Conservation (phyloP, 2,113 vertebrate species). For the Pomatostomus ruficeps region DNA sequence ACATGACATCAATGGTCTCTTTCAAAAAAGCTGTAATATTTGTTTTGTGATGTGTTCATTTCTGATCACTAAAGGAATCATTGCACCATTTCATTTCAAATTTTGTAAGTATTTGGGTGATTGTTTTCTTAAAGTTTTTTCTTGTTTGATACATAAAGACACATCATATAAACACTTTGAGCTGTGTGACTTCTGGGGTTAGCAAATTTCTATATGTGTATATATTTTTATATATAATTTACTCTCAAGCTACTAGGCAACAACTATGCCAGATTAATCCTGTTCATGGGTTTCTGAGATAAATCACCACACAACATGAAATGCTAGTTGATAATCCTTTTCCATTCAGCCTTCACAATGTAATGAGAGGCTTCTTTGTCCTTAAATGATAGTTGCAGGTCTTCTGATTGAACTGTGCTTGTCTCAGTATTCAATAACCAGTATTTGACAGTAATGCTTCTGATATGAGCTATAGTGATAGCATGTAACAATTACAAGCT, state of each 20-base stretch:
- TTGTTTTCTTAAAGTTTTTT: not conserved
- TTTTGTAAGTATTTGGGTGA: not conserved
- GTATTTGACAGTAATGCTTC: not conserved
- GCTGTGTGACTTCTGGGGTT: not conserved
- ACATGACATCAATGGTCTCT: not conserved
- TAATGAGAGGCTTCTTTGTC: not conserved
- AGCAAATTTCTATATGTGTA: not conserved
- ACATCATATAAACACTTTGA: not conserved
- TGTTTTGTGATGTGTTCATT: not conserved
- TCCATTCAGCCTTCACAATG: not conserved
- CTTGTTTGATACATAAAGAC: not conserved
- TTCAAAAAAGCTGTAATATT: not conserved
- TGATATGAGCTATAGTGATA: not conserved
- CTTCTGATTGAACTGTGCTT: not conserved
- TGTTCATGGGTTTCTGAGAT: not conserved
- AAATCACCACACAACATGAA: not conserved
- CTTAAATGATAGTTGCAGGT: not conserved
- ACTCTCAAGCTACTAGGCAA: not conserved
- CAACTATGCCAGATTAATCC: not conserved
- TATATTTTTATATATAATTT: not conserved
- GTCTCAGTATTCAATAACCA: not conserved
- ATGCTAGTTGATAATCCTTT: not conserved
- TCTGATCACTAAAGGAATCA: not conserved
- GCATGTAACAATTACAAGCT: rapidly evolving
- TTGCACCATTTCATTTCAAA: not conserved